Evolutionary conservation across 2,888 invertebrate genomes (phyloP).

Genomic region (Heliconius charithonia): DNA sequence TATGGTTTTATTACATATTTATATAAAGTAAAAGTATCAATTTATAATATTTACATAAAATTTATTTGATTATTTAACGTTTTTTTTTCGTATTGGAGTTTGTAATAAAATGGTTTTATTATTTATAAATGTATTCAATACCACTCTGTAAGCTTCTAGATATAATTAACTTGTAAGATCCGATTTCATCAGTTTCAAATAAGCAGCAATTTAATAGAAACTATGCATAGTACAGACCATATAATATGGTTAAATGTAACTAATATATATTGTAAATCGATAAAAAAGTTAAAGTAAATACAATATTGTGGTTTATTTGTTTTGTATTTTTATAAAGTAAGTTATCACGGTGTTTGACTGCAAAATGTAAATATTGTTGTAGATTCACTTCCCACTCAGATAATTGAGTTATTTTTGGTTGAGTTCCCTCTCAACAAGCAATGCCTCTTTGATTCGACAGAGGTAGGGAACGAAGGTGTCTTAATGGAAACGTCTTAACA

Average conservation of each 20-base stretch:
- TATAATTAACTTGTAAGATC: neutral
- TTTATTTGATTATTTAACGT: neutral
- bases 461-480: no score
- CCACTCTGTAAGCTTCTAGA: neutral
- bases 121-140: neutral
- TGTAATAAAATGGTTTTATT: neutral
- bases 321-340: neutral
- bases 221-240: neutral
- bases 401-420: no score
- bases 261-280: neutral
- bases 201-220: neutral
- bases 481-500: no score
- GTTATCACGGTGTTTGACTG: no score
- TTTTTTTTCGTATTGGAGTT: neutral
- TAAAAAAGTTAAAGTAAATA: neutral
- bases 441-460: no score
- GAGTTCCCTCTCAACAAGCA: no score
- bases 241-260: neutral
- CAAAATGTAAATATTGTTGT: neutral
- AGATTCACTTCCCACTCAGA: neutral
- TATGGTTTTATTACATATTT: constrained; percentile 15
- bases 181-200: neutral
- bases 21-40: constrained; percentile 11
- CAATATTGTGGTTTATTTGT: neutral
- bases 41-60: constrained; percentile 17